phyloP scores from a whole-genome alignment of 53 echinoderm and acorn worm genomes.

The Mesocentrotus franciscanus region DNA sequence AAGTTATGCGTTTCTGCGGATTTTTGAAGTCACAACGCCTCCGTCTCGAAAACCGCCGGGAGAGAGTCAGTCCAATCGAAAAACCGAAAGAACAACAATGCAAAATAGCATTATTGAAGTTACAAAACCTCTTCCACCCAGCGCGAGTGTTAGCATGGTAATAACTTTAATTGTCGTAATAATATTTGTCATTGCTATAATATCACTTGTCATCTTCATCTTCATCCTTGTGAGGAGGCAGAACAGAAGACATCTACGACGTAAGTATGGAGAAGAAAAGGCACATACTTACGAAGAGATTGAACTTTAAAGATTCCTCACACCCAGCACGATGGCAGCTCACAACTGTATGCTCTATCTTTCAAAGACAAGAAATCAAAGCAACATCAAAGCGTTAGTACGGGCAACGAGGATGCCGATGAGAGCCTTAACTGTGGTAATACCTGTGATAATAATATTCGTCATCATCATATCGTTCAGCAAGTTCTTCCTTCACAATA shows the following conservation, averaged over 20 bases:
- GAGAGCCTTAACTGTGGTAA: too few species aligned
- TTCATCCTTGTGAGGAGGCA: neutral
- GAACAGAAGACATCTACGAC: neutral
- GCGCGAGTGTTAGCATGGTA: neutral
- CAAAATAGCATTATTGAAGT: neutral
- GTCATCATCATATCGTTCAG: too few species aligned
- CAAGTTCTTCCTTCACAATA: too few species aligned
- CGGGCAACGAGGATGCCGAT: too few species aligned
- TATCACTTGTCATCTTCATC: neutral
- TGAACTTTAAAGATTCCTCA: neutral
- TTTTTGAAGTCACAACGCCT: neutral
- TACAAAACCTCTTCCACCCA: neutral
- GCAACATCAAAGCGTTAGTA: neutral
- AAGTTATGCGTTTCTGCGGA: neutral
- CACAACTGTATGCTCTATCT: constrained; percentile 21
- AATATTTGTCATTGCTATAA: neutral
- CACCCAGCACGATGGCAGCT: neutral
- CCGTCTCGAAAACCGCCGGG: neutral
- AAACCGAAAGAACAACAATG: neutral
- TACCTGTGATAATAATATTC: too few species aligned
- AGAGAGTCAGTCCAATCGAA: neutral
- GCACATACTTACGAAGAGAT: neutral
- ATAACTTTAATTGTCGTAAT: neutral
- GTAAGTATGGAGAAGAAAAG: neutral
- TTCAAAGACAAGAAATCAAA: constrained; percentile 41